Percentiles rank a stretch among this genome's conserved stretches.
Evolutionary conservation across 2,113 vertebrate species (phyloP).

Genomic region (Prunella fulvescens): DNA sequence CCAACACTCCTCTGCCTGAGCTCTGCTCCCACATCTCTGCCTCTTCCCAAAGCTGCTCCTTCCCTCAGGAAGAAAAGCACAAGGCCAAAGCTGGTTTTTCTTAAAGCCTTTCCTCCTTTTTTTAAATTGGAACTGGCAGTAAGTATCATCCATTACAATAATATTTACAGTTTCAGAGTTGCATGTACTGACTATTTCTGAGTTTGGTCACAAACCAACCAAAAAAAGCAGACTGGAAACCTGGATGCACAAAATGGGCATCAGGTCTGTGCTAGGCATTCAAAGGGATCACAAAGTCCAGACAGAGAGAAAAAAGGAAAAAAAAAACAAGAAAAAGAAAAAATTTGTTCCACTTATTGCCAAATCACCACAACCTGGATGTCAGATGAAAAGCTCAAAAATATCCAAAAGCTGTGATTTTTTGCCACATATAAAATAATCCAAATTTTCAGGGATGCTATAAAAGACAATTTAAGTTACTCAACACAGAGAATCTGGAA

Average conservation of each 20-base stretch:
- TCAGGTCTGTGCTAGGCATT: fast-evolving
- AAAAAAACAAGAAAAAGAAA: too few relatives aligned
- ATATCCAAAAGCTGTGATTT: fast-evolving
- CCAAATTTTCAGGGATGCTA: not conserved
- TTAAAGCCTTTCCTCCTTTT: not conserved
- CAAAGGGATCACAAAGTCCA: not conserved
- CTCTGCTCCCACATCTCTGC: not conserved
- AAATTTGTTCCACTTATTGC: not conserved
- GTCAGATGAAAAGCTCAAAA: not conserved
- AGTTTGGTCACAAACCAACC: not conserved
- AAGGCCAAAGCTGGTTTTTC: not conserved
- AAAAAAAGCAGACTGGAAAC: not conserved
- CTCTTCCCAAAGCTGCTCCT: not conserved
- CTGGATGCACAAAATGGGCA: not conserved
- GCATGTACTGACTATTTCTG: not conserved
- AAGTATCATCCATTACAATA: not conserved
- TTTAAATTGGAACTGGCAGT: not conserved
- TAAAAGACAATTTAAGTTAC: not conserved
- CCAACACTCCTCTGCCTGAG: not conserved
- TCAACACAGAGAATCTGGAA: not conserved
- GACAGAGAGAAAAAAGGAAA: not conserved
- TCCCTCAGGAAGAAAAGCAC: not conserved
- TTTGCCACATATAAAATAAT: not conserved
- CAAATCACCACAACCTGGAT: not conserved
- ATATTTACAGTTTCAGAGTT: not conserved